Evolutionary conservation across 2,888 invertebrate genomes (phyloP), one percentile per base, ranked within the genome.

Genomic region (Molanna angustata): DNA sequence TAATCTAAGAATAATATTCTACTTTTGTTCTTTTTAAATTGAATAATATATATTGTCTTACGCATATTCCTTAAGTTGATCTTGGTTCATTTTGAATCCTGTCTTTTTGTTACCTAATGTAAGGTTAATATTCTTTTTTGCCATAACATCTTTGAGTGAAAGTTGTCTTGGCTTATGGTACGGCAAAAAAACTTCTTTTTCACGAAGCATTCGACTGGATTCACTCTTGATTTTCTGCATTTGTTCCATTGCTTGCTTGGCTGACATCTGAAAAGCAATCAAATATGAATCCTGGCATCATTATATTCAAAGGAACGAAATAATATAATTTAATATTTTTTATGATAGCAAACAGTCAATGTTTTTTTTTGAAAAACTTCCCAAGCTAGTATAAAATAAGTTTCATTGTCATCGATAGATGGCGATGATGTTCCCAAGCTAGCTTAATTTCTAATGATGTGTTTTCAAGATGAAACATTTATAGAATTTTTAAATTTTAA

Each of bases 161-260:
- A 86, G 78, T 32, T 87, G 85, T 64, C 88, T 90, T 1, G 94
- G 92, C 64, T 83, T 82, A 66, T 94, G 94, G 67, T 94, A 94
- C 0, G 94, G 94, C 31, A 95, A 71, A 33, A 84, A 83, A 7
- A 93, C 77, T 53, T 82, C 73, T 14, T 84, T 83, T 67, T 93
- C 90, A 60, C 94, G 76, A 7, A 90, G 67, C 73, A 90, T 78
- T 49, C 92, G 76, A 68, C 94, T 92, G 0, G 88, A 87, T 69
- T 91, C 92, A 67, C 91, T 90, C 64, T 85, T 85, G 57, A 94
- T 88, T 63, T 86, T 81, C 61, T 83, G 82, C 75, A 85, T 83
- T 54, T 85, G 84, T 62, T 84, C 80, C 63, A 82, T 76, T 21
- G 85, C 85, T 66, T 82, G 78, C 65, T 83, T 85, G 11, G 82